Base-by-base conservation (phyloP, 2,113 vertebrate genomes). In the Ptychochromis oligacanthus region DNA sequence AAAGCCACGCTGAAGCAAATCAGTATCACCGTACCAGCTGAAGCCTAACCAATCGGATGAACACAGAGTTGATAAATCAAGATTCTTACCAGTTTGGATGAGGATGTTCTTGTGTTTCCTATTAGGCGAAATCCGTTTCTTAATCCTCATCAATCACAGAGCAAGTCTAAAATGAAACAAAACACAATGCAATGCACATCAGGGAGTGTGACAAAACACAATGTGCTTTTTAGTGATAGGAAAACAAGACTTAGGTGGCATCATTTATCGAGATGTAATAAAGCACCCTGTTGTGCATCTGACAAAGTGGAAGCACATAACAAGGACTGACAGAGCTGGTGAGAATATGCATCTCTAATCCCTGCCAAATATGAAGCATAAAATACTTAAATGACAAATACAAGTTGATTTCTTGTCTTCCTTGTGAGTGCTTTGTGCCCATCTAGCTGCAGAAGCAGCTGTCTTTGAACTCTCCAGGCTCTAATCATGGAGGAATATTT, bases 401-500 rank as follows among this genome's bases (percentile, higher is more conserved):
- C 64, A 36, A 85, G 74, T 86, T 88, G 90, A 90, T 88, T 87
- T 85, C 90, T 94, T 91, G 89, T 89, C 70, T 79, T 87, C 87
- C 83, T 77, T 90, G 89, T 90, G 94, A 94, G 93, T 94, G 93
- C 93, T 93, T 93, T 91, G 87, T 81, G 61, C 89, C 94, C 88
- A 87, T 94, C 93, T 58, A 91, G 87, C 87, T 92, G 89, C 81
- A 93, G 92, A 95, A 92, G 90, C 93, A 90, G 88, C 91, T 84
- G 90, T 94, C 94, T 96, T 94, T 95, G 94, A 96, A 97, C 94
- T 94, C 93, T 88, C 90, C 86, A 84, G 90, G 92, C 94, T 95
- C 87, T 96, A 96, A 97, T 96, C 95, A 95, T 80, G 90, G 92
- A 94, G 93, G 93, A 96, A 95, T 95, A 95, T 95, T 96, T 96